phyloP scores from a whole-genome alignment of 2,888 invertebrate species.

The Holacanthella duospinosa region DNA sequence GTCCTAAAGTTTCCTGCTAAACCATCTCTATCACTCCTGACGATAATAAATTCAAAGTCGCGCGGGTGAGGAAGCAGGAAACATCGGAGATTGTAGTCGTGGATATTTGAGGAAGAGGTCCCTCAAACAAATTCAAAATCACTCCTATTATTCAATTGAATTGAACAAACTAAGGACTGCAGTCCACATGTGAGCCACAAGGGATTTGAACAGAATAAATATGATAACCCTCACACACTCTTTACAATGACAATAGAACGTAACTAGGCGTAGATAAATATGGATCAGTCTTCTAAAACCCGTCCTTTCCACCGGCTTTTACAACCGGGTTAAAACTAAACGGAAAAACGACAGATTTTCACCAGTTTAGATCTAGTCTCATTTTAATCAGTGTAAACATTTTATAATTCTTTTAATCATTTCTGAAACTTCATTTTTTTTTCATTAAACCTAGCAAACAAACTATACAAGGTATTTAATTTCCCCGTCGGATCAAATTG shows the following conservation, averaged over 20 bases:
- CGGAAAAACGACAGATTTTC: background rate
- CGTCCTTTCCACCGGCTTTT: too few species aligned
- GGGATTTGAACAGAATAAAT: background rate
- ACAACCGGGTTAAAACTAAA: too few species aligned
- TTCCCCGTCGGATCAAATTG: background rate
- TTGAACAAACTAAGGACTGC: background rate
- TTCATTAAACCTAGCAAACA: background rate
- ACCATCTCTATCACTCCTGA: background rate
- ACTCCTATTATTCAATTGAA: background rate
- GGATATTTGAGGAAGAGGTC: background rate
- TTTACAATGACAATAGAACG: background rate
- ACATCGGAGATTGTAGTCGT: background rate
- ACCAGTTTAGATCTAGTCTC: background rate
- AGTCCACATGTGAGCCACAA: constrained; percentile 2
- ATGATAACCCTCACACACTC: background rate
- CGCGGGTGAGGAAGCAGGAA: background rate
- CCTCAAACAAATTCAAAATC: background rate
- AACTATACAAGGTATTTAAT: background rate
- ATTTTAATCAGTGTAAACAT: background rate
- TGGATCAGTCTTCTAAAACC: background rate
- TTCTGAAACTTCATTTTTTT: background rate
- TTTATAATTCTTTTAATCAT: background rate
- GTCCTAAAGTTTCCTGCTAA: background rate
- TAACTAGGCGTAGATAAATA: background rate
- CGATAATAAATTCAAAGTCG: background rate